Percentiles rank a stretch among this genome's conserved stretches.
phyloP scores from a whole-genome alignment of 2,888 invertebrate species.

The Alcis repandata region DNA sequence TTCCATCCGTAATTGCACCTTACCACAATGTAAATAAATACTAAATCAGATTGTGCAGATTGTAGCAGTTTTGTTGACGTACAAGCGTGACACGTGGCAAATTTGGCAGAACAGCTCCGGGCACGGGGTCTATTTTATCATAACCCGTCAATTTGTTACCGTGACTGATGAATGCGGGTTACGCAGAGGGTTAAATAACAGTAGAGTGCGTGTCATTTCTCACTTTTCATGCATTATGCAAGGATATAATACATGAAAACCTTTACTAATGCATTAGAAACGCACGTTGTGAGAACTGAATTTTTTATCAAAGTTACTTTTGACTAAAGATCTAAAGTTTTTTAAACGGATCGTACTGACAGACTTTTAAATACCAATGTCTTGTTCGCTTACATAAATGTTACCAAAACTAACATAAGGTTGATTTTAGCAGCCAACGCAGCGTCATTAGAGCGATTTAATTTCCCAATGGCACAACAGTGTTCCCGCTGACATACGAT shows the following conservation, averaged over 20 bases:
- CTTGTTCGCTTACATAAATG: not conserved
- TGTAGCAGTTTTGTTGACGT: constrained; percentile 39
- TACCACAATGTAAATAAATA: constrained; percentile 40
- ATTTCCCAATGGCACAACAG: constrained; percentile 12
- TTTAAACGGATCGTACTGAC: not conserved
- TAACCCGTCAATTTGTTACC: constrained; percentile 69
- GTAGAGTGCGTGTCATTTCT: constrained; percentile 27
- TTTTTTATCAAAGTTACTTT: not conserved
- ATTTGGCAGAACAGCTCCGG: constrained; percentile 46
- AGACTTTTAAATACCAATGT: not conserved
- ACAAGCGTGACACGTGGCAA: constrained; percentile 44
- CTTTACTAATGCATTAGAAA: constrained; percentile 15
- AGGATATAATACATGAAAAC: constrained; percentile 12
- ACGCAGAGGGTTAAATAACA: constrained; percentile 39
- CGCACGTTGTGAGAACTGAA: not conserved
- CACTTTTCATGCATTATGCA: constrained; percentile 10
- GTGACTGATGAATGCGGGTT: constrained; percentile 57
- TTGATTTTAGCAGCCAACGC: not conserved
- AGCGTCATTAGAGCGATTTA: constrained; percentile 11
- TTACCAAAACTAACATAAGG: not conserved
- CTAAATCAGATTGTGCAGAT: constrained; percentile 34
- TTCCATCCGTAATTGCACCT: constrained; percentile 39
- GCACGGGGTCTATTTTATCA: constrained; percentile 62
- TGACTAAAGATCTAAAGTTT: not conserved
- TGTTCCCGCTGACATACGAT: constrained; percentile 31